These are phyloP conservation scores for Stegastes partitus DNA, from an alignment of 2,113 vertebrate species.

Conservation along the genomic window DNA sequence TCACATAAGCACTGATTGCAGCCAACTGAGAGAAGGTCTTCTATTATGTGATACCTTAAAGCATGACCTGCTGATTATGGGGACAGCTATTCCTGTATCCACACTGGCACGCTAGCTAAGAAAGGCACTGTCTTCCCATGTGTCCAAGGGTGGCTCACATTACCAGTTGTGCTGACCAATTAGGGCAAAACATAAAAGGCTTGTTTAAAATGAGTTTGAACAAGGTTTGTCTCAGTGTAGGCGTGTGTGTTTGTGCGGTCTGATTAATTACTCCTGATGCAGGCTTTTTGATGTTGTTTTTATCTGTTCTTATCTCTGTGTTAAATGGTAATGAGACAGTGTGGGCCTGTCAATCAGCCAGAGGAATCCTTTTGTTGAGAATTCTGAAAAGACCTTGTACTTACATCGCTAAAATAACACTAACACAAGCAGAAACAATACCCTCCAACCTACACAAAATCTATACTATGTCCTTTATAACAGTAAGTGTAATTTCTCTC, in stretches of 20 bases:
- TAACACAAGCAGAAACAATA: slow-evolving; percentile 5
- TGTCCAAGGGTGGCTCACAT: slow-evolving; percentile 38
- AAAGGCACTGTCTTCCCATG: slow-evolving; percentile 14
- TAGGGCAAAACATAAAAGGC: slow-evolving; percentile 43
- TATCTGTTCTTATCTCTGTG: slow-evolving; percentile 16
- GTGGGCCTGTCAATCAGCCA: slow-evolving; percentile 27
- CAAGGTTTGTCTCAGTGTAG: neutral
- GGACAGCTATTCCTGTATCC: slow-evolving; percentile 42
- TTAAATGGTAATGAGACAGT: slow-evolving; percentile 37
- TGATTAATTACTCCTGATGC: slow-evolving; percentile 45
- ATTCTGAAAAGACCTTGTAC: slow-evolving; percentile 6
- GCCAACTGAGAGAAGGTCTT: slow-evolving; percentile 50
- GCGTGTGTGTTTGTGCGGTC: slow-evolving; percentile 20
- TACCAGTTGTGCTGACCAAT: slow-evolving; percentile 61
- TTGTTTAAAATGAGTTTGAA: slow-evolving; percentile 22
- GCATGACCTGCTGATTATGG: slow-evolving; percentile 58
- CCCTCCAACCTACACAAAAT: neutral
- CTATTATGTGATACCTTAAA: slow-evolving; percentile 65
- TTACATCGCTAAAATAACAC: neutral
- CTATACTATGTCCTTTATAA: neutral
- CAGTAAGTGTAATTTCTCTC: slow-evolving; percentile 4
- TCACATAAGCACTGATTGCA: slow-evolving; percentile 64
- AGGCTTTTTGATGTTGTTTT: slow-evolving; percentile 26
- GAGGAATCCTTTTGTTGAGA: slow-evolving; percentile 3
- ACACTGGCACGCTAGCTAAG: slow-evolving; percentile 50